phyloP scores from a whole-genome alignment of 2,888 invertebrate genomes.

The Plusia festucae region DNA sequence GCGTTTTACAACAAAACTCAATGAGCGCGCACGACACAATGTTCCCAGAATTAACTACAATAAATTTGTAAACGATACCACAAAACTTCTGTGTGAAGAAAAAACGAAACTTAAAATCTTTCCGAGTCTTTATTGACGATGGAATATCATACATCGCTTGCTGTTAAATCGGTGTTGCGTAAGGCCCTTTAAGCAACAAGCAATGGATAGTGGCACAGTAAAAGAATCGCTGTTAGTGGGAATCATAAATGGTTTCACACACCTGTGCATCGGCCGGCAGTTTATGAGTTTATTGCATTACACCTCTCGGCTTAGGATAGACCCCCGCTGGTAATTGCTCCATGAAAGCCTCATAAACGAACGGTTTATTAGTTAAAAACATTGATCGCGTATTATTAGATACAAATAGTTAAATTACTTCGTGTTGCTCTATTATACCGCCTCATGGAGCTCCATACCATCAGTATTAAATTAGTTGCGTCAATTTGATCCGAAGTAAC shows the following conservation, averaged over 20 bases:
- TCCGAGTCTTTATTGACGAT: slow-evolving; percentile 17
- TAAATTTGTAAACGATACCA: slow-evolving; percentile 87
- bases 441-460: slow-evolving; percentile 23
- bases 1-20: slow-evolving; percentile 77
- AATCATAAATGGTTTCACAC: slow-evolving; percentile 66
- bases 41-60: slow-evolving; percentile 81
- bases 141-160: slow-evolving; percentile 34
- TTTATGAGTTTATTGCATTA: slow-evolving; percentile 87
- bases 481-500: slow-evolving; percentile 32
- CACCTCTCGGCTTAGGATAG: slow-evolving; percentile 80
- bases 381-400: slow-evolving; percentile 69
- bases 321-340: slow-evolving; percentile 84
- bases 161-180: background rate
- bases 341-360: slow-evolving; percentile 80
- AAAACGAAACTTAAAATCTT: slow-evolving; percentile 51
- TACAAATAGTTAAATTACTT: slow-evolving; percentile 68
- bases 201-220: slow-evolving; percentile 34
- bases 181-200: slow-evolving; percentile 14
- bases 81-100: slow-evolving; percentile 85
- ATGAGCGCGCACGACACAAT: slow-evolving; percentile 76
- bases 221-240: slow-evolving; percentile 32
- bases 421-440: slow-evolving; percentile 30
- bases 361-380: slow-evolving; percentile 74
- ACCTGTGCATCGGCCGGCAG: slow-evolving; percentile 78
- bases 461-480: slow-evolving; percentile 38